Evolutionary conservation across 2,888 invertebrate species (phyloP), one percentile per base, ranked within the genome.

Genomic region (Erynnis tages): DNA sequence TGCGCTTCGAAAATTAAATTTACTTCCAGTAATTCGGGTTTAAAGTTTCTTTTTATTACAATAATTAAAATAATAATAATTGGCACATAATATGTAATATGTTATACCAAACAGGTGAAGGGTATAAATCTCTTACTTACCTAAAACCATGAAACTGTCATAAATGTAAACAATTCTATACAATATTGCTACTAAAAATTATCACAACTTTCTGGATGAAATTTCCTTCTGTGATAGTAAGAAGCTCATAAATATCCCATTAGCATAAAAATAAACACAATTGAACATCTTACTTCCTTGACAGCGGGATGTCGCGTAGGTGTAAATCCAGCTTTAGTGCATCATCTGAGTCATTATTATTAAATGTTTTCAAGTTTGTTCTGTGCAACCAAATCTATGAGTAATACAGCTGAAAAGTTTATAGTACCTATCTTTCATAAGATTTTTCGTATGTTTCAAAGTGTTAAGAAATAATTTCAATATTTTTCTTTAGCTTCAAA

Each of bases 331-430:
- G 63, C 49, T 50, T 13, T 30, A 53, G 54, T 55, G 55, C 54
- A 54, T 57, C 54, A 57, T 55, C 59, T 76, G 73, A 78, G 61
- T 77, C 76, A 70, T 61, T 50, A 44, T n/a, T n/a, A n/a, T n/a
- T n/a, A n/a, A n/a, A n/a, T 56, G 29, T 44, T 56, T 50, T 65
- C 67, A 68, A 67, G 71, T 69, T 66, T 69, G 66, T 56, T 57
- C 57, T 56, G 57, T 64, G 57, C 62, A 11, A 61, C 66, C 67
- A 67, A 65, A 56, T 60, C 62, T 70, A 66, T 78, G 76, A 71
- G 69, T 74, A 77, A 77, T 67, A 60, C 69, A 68, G 25, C 30
- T 7, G 6, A 30, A 30, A n/a, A 13, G 2, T 13, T 6, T 6
- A 6, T 6, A 30, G 6, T 8, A 16, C n/a, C 3, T 3, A 21